Base-by-base conservation (phyloP, 2,797 vertebrate species). In the Eleutherodactylus coqui region DNA sequence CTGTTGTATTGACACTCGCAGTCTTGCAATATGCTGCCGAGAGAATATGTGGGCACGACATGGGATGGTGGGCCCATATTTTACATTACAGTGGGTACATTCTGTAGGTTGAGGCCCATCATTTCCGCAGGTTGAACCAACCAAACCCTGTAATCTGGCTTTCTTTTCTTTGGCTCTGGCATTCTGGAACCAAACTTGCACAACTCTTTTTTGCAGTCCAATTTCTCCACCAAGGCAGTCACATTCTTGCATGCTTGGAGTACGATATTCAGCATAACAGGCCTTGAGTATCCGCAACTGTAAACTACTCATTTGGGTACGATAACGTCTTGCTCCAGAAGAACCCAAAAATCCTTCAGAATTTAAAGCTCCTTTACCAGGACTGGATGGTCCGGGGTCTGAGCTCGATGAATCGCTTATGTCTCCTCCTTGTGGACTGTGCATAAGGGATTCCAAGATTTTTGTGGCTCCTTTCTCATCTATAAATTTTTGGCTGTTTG, bases 151-250 rank as follows among this genome's bases (percentile, higher is more conserved):
- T 34, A 92, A 87, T 62, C 89, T 93, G 86, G 93, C 93, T 85
- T 97, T 96, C 90, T 98, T 98, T 90, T 98, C 97, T 92, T 98
- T 98, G 84, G 97, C 97, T 84, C 97, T 94, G 8, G 97, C 97
- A 75, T 98, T 98, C 90, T 98, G 97, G 92, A 98, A 98, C 97
- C 97, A 98, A 89, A 98, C 97, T 90, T 98, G 97, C 86, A 98
- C 96, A 89, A 98, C 97, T 89, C 97, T 96, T 45, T 97, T 96
- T 0, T 96, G 97, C 88, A 98, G 91, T 83, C 95, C 96, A 9
- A 98, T 96, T 91, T 97, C 96, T 0, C 95, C 93, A 10, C 97
- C 97, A 4, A 98, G 93, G 5, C 96, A 95, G 84, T 97, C 96
- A 0, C 97, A 98, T 90, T 98, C 97, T 88, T 97, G 94, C 89